Conservation (phyloP, 2,888 invertebrate species). For the Caenorhabditis imperialis region DNA sequence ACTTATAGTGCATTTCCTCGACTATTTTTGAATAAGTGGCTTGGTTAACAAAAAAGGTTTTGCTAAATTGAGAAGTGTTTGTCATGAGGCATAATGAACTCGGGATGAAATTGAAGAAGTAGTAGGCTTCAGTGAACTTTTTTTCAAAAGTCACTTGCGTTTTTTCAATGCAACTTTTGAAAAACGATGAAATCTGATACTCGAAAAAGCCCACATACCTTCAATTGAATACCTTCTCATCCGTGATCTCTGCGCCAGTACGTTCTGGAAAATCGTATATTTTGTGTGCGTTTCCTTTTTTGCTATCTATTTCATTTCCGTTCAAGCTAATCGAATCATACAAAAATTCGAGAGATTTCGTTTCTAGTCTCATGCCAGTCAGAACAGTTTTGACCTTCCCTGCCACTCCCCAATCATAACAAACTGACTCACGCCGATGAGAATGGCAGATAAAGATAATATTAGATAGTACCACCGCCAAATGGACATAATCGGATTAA, state of each 20-base stretch:
- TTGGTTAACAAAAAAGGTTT: too few species aligned
- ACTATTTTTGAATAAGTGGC: too few species aligned
- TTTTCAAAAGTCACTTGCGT: neutral
- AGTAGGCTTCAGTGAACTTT: too few species aligned
- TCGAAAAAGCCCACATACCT: conserved; percentile 38
- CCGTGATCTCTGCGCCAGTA: conserved; percentile 17
- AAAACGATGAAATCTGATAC: neutral
- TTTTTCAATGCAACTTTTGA: neutral
- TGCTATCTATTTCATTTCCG: too few species aligned
- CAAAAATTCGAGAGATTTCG: too few species aligned
- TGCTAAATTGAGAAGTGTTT: too few species aligned
- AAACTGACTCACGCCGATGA: conserved; percentile 39
- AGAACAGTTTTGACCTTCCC: neutral
- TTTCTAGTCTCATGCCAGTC: too few species aligned
- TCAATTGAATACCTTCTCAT: conserved; percentile 65
- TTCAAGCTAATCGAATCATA: too few species aligned
- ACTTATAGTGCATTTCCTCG: too few species aligned
- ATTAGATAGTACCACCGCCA: conserved; percentile 35
- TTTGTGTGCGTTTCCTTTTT: too few species aligned
- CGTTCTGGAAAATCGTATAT: conserved; percentile 18
- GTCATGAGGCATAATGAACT: too few species aligned
- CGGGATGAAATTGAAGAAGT: too few species aligned
- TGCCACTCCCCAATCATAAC: conserved; percentile 4
- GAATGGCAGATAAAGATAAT: conserved; percentile 27
- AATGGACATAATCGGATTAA: conserved; percentile 47